Base-by-base conservation (phyloP, 2,888 invertebrate genomes). In the Eueremaeus valkanovi region DNA sequence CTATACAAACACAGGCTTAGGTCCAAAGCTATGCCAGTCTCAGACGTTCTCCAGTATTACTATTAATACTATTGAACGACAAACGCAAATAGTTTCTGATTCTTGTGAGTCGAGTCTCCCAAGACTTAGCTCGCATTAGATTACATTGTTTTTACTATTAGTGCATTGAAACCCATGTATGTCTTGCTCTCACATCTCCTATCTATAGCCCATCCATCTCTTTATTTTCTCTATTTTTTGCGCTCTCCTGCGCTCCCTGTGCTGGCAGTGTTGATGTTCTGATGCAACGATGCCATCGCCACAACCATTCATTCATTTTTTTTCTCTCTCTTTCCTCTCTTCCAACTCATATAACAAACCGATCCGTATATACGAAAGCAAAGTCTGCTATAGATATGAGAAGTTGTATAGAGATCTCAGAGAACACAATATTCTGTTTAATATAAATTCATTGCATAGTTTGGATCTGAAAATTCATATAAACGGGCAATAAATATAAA, bases 41-140 rank as follows among this genome's bases (percentile, higher is more conserved):
- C 16, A 2, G 11, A 45, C 45, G 18, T 18, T 45, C 45, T 45
- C 11, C 11, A 9, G 16, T 55, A 21, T 9, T 55, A n/a, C 73
- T 8, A 73, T 73, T 51, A 73, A 73, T 73, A 73, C 61, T 73
- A 73, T 61, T 61, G 61, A 40, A 33, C 61, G 73, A 36, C 51
- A 45, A 61, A 73, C 29, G 58, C 31, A 21, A 61, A 73, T 24
- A 73, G 29, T 68, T 68, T 68, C 5, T 68, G 68, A 40, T 68
- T 33, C n/a, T n/a, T n/a, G n/a, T n/a, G n/a, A n/a, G n/a, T 68
- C 16, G 13, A 68, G 40, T 68, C 68, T 42, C 68, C n/a, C 42
- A 68, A 68, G 40, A 68, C 24, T 68, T 42, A 3, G 18, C 27
- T 21, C n/a, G 68, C n/a, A 68, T 61, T 61, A 61, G 29, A 31